These are phyloP conservation scores for Vidua chalybeata DNA, from an alignment of 2,113 vertebrate genomes.

Conservation along the genomic window DNA sequence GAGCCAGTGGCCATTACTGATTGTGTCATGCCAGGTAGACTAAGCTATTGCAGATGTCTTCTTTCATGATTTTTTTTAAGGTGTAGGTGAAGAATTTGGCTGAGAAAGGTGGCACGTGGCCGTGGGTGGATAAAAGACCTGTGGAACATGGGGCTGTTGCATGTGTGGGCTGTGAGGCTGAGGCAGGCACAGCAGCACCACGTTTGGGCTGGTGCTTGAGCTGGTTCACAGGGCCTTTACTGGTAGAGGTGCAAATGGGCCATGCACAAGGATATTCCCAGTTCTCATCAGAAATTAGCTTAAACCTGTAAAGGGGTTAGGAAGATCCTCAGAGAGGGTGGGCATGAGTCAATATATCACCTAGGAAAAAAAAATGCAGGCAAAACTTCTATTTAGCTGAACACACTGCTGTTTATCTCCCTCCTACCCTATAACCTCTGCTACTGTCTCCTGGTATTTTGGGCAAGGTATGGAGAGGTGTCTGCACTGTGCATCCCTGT, in stretches of 20 bases:
- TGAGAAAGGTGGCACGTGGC: neutral
- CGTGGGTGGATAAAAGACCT: neutral
- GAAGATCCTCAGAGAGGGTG: neutral
- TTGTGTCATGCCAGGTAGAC: slow-evolving; percentile 28
- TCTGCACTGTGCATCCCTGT: neutral
- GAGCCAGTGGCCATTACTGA: slow-evolving; percentile 45
- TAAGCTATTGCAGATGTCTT: slow-evolving; percentile 39
- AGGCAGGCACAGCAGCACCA: neutral
- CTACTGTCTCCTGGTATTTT: neutral
- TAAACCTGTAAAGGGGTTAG: neutral
- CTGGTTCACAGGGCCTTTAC: neutral
- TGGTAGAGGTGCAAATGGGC: neutral
- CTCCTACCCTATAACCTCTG: neutral
- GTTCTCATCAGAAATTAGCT: neutral
- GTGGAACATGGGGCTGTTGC: neutral
- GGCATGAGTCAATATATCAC: neutral
- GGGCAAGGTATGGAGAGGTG: too few species aligned
- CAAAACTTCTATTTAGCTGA: neutral
- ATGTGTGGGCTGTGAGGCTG: neutral
- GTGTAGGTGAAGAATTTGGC: neutral
- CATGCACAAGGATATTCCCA: neutral
- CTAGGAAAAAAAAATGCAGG: neutral
- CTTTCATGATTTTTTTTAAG: neutral
- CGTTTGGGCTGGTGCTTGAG: fast-evolving
- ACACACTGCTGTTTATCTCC: neutral